Conservation (phyloP, 2,888 invertebrate species). For the Latrodectus elegans region DNA sequence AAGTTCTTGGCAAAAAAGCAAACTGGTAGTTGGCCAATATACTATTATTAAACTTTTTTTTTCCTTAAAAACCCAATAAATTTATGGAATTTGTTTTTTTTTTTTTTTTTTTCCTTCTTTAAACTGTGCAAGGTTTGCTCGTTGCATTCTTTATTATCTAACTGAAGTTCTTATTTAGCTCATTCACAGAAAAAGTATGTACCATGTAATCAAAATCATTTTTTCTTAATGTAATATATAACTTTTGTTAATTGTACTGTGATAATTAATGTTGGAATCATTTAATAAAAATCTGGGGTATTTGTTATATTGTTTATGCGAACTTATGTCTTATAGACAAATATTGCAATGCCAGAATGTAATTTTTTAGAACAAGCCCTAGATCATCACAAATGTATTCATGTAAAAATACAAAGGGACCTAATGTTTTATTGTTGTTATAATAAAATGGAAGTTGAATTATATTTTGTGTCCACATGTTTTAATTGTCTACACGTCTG, state of each 20-base stretch:
- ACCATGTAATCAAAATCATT: too few species aligned
- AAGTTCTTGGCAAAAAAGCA: too few species aligned
- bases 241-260: not conserved
- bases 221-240: not conserved
- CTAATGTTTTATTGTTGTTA: conserved; percentile 66
- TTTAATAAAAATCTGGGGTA: not conserved
- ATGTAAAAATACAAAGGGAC: conserved; percentile 56
- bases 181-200: too few species aligned
- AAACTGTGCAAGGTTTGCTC: too few species aligned
- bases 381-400: conserved; percentile 16
- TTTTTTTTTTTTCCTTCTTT: too few species aligned
- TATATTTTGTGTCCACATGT: not conserved
- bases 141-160: too few species aligned
- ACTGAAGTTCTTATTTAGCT: too few species aligned
- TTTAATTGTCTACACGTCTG: not conserved
- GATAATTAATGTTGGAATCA: not conserved
- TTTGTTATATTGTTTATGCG: not conserved
- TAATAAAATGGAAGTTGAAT: conserved; percentile 39
- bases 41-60: too few species aligned
- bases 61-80: too few species aligned
- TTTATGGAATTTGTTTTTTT: too few species aligned
- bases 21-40: too few species aligned
- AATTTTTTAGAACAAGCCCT: conserved; percentile 15
- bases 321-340: not conserved
- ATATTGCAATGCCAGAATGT: not conserved